These are phyloP conservation scores for Chirona hameri DNA, from an alignment of 2,888 invertebrate genomes.

Conservation along the genomic window DNA sequence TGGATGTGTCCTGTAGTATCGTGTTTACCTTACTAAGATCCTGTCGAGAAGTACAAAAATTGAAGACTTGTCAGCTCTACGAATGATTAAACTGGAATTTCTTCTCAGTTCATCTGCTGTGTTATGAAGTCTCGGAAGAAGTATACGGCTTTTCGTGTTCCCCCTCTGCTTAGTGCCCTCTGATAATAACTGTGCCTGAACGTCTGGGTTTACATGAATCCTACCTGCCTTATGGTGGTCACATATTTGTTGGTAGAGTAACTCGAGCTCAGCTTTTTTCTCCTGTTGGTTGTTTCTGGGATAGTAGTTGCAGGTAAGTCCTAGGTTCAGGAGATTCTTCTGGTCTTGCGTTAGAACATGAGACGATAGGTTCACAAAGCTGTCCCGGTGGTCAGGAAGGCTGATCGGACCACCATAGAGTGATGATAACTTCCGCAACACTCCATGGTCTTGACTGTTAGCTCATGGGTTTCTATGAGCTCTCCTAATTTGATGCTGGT, in stretches of 20 bases:
- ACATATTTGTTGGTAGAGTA: too few species aligned
- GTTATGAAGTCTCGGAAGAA: too few species aligned
- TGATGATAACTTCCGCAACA: neutral
- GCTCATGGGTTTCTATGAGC: neutral
- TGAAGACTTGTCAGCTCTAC: neutral
- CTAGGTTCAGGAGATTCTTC: too few species aligned
- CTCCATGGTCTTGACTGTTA: neutral
- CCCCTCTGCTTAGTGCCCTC: too few species aligned
- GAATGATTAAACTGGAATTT: neutral
- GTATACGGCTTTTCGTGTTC: too few species aligned
- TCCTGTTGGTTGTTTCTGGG: too few species aligned
- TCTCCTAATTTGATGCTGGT: neutral
- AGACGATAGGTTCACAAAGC: neutral
- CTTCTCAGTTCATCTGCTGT: neutral
- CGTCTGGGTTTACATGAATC: too few species aligned
- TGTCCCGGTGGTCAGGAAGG: neutral
- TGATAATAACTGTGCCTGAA: too few species aligned
- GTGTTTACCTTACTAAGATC: neutral
- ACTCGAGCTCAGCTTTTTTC: too few species aligned
- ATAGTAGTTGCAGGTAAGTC: too few species aligned
- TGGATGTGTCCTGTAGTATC: neutral
- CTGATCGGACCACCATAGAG: neutral
- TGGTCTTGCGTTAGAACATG: too few species aligned
- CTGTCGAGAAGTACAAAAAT: neutral
- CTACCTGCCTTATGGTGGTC: too few species aligned